These are phyloP conservation scores for Biston stratarius DNA, from an alignment of 2,888 invertebrate species.

Conservation along the genomic window DNA sequence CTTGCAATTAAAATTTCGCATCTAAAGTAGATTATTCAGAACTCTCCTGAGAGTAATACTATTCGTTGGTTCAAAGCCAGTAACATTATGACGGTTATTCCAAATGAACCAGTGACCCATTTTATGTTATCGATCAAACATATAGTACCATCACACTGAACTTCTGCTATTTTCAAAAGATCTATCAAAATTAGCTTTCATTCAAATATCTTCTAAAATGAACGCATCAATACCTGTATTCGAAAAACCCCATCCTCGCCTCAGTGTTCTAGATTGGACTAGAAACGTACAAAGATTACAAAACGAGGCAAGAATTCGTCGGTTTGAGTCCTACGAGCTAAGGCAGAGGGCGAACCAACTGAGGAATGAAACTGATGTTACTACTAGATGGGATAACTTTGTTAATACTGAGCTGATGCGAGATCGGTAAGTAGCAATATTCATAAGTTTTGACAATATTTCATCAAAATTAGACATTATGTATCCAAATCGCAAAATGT, in stretches of 20 bases:
- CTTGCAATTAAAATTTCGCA: background rate
- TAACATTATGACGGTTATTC: background rate
- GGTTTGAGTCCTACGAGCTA: constrained; percentile 89
- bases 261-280: constrained; percentile 92
- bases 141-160: background rate
- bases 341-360: constrained; percentile 90
- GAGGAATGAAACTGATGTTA: constrained; percentile 91
- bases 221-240: constrained; percentile 81
- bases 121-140: background rate
- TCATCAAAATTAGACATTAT: too few relatives aligned
- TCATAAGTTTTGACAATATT: background rate
- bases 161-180: background rate
- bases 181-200: background rate
- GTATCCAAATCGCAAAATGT: too few relatives aligned
- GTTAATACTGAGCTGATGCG: constrained; percentile 90
- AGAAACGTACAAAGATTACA: constrained; percentile 90
- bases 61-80: background rate
- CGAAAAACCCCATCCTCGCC: constrained; percentile 89
- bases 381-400: constrained; percentile 92
- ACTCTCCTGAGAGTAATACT: too few relatives aligned
- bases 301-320: constrained; percentile 89
- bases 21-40: background rate
- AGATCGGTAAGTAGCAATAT: constrained; percentile 89
- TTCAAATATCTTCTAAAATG: constrained; percentile 54
- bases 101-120: background rate